Evolutionary conservation across 2,113 vertebrate species (phyloP).

Genomic region (Thamnophis sirtalis): DNA sequence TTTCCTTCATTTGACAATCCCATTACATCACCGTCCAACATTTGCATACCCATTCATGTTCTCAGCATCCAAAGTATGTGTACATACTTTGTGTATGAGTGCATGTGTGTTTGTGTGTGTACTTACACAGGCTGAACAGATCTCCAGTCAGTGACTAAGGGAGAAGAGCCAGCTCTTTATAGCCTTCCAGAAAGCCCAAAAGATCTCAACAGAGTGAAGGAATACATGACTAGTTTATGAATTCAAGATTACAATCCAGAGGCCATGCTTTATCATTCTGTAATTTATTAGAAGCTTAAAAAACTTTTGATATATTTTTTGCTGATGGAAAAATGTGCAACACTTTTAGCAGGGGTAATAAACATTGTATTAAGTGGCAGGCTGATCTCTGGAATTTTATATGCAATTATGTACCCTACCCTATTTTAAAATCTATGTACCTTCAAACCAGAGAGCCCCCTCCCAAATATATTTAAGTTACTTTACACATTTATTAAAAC

Average conservation of each 20-base stretch:
- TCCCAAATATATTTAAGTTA: neutral
- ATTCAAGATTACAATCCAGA: neutral
- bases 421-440: conserved; percentile 5
- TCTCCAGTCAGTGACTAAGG: neutral
- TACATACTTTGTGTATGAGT: neutral
- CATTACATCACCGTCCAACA: neutral
- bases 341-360: neutral
- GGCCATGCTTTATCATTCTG: neutral
- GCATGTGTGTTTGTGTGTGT: neutral
- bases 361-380: neutral
- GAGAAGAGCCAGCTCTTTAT: neutral
- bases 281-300: neutral
- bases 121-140: neutral
- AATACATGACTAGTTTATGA: neutral
- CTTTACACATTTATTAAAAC: conserved; percentile 31
- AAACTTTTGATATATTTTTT: neutral
- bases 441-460: fast-evolving
- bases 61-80: neutral
- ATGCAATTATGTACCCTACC: neutral
- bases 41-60: neutral
- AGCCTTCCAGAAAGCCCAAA: neutral
- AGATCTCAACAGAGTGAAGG: neutral
- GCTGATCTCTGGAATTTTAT: neutral
- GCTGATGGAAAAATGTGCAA: neutral
- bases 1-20: neutral